Conservation (phyloP, 2,888 invertebrate genomes). For the Amphipoea oculea region DNA sequence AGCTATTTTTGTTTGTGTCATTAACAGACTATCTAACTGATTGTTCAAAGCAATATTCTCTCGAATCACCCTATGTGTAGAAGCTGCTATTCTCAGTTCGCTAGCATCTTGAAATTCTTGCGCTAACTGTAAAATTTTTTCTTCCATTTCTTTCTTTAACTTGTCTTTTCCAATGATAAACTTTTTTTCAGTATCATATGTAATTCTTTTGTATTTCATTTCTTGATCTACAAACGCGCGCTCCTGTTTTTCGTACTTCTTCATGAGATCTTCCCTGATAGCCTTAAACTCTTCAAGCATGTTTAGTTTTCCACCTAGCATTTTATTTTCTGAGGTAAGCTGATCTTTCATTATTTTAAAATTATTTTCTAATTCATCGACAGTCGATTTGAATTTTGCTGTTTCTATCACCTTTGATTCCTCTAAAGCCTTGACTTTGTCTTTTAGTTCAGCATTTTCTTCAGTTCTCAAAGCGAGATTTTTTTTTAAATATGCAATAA, state of each 20-base stretch:
- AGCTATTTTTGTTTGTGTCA: conserved; percentile 91
- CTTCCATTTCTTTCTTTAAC: conserved; percentile 96
- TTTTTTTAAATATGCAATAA: conserved; percentile 95
- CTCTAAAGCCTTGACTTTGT: conserved; percentile 94
- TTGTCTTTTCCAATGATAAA: conserved; percentile 95
- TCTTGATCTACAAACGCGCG: conserved; percentile 94
- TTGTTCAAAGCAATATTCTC: conserved; percentile 96
- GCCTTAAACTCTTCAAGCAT: conserved; percentile 97
- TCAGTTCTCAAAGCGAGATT: conserved; percentile 93
- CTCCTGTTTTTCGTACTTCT: conserved; percentile 95
- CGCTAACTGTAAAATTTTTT: conserved; percentile 94
- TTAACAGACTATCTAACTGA: conserved; percentile 93
- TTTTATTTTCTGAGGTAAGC: conserved; percentile 96
- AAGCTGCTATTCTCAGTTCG: conserved; percentile 96
- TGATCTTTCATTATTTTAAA: conserved; percentile 95
- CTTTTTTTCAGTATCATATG: conserved; percentile 94
- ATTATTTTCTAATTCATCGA: conserved; percentile 93
- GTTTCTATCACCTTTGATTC: conserved; percentile 92
- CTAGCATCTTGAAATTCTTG: conserved; percentile 96
- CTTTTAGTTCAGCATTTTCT: conserved; percentile 92
- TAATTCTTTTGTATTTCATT: conserved; percentile 93
- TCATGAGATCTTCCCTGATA: conserved; percentile 95
- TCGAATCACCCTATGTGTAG: conserved; percentile 95
- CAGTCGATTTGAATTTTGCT: conserved; percentile 91
- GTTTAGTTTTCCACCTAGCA: conserved; percentile 96